These are phyloP conservation scores for Scotopteryx bipunctaria DNA, from an alignment of 2,888 invertebrate species.

Conservation along the genomic window DNA sequence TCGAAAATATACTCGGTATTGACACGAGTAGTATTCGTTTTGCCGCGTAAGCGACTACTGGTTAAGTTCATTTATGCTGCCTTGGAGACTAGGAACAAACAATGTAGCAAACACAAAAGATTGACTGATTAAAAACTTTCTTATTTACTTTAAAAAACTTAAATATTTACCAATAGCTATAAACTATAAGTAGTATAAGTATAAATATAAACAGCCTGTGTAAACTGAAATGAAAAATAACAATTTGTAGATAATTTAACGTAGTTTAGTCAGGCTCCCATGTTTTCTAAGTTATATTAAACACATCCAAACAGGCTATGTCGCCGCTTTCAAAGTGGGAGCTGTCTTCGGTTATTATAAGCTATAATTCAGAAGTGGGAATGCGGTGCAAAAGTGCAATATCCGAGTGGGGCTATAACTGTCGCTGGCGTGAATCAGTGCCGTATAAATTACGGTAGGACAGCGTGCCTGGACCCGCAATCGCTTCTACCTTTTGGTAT, in stretches of 20 bases:
- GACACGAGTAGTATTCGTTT: too few relatives aligned
- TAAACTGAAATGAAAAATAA: too few relatives aligned
- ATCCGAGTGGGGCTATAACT: slow-evolving; percentile 75
- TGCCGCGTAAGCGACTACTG: too few relatives aligned
- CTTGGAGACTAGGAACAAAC: too few relatives aligned
- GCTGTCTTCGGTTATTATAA: slow-evolving; percentile 66
- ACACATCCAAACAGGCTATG: slow-evolving; percentile 12
- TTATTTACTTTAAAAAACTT: too few relatives aligned
- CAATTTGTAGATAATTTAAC: background rate
- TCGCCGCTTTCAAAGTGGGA: slow-evolving; percentile 35
- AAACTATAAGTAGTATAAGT: background rate
- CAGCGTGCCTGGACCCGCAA: slow-evolving; percentile 41
- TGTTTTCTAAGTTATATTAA: slow-evolving; percentile 1
- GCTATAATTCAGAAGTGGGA: slow-evolving; percentile 68
- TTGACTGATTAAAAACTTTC: too few relatives aligned
- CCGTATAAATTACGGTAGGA: slow-evolving; percentile 70
- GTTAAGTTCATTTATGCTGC: too few relatives aligned
- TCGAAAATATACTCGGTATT: too few relatives aligned
- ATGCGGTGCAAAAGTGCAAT: slow-evolving; percentile 76
- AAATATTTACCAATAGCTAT: too few relatives aligned
- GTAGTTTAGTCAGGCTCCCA: background rate
- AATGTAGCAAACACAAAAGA: too few relatives aligned
- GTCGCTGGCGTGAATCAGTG: slow-evolving; percentile 79
- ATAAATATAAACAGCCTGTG: too few relatives aligned
- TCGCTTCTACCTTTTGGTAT: slow-evolving; percentile 17